Conservation (phyloP, 2,113 vertebrate species). For the Tinamus guttatus region DNA sequence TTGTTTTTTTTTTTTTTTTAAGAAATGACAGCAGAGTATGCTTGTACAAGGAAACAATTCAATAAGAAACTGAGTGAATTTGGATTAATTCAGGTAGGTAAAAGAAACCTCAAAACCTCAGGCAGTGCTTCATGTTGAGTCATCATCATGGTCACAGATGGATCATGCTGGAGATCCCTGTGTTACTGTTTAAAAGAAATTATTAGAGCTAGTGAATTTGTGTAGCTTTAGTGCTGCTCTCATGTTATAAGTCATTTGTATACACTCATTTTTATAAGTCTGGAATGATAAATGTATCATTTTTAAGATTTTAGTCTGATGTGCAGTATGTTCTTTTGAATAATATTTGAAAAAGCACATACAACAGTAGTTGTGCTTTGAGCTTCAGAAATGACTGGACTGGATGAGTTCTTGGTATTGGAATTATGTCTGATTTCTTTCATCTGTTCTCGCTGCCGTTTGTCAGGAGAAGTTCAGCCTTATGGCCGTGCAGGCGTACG, state of each 20-base stretch:
- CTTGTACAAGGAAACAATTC: constrained; percentile 94
- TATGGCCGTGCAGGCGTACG: constrained; percentile 90
- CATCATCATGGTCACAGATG: not conserved
- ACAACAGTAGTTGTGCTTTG: not conserved
- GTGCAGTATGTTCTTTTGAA: not conserved
- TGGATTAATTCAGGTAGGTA: constrained; percentile 93
- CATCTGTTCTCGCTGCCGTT: not conserved
- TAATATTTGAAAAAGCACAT: not conserved
- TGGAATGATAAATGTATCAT: not conserved
- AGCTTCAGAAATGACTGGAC: not conserved
- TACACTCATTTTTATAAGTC: not conserved
- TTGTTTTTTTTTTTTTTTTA: not conserved
- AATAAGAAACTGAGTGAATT: constrained; percentile 91
- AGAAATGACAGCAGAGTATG: constrained; percentile 91
- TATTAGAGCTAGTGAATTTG: not conserved
- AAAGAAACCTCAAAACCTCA: not conserved
- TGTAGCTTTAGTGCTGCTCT: not conserved
- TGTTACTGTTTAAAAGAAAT: not conserved
- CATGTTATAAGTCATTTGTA: not conserved
- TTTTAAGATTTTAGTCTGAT: not conserved
- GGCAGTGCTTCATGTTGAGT: not conserved
- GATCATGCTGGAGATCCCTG: not conserved
- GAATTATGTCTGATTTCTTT: not conserved
- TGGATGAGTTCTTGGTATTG: not conserved
- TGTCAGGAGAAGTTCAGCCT: constrained; percentile 92